A percentile compares a stretch with the other conserved stretches of the same genome.
Conservation (phyloP, 2,113 vertebrate species). For the Plotosus lineatus region DNA sequence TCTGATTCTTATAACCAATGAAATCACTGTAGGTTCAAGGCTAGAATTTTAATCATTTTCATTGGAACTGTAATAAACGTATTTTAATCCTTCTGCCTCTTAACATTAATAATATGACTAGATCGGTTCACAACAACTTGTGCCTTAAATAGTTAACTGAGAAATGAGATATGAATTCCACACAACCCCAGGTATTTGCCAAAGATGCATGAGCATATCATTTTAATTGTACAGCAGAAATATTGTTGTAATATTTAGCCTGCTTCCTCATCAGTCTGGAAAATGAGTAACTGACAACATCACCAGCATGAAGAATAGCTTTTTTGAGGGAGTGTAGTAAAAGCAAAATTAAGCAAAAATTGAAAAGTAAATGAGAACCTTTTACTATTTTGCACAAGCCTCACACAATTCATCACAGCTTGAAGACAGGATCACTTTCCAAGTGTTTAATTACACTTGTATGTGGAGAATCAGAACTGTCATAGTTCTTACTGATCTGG, state of each 20-base stretch:
- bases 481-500: background rate
- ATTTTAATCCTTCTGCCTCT: background rate
- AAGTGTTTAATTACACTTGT: background rate
- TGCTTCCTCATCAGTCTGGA: background rate
- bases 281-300: background rate
- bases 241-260: background rate
- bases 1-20: background rate
- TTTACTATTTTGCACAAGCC: background rate
- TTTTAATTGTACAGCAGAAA: background rate
- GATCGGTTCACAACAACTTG: background rate
- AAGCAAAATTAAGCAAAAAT: background rate
- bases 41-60: background rate
- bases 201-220: background rate
- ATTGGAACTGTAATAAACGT: background rate
- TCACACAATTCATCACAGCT: background rate
- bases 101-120: background rate
- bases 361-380: background rate
- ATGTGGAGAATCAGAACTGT: background rate
- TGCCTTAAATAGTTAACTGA: background rate
- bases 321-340: background rate
- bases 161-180: background rate
- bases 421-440: background rate
- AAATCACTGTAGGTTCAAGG: too few relatives aligned
- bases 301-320: background rate
- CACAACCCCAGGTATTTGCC: background rate